phyloP scores from a whole-genome alignment of 2,888 invertebrate species.

The Eupeodes luniger region DNA sequence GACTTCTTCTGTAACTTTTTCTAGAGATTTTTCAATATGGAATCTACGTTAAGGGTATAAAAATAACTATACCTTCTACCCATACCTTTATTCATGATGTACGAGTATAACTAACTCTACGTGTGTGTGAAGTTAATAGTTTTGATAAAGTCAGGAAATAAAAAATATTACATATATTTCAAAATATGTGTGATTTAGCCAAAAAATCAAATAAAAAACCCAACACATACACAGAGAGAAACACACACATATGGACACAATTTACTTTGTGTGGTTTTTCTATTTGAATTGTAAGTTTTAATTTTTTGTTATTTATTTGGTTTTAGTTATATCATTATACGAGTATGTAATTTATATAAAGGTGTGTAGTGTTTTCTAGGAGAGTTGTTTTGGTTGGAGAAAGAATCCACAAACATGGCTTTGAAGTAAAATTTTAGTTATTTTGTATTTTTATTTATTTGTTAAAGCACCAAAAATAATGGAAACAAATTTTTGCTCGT shows the following conservation, averaged over 20 bases:
- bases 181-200: neutral
- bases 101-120: neutral
- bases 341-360: neutral
- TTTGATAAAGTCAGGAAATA: slow-evolving; percentile 58
- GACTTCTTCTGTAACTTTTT: slow-evolving; percentile 46
- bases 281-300: slow-evolving; percentile 26
- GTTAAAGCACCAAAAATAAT: neutral
- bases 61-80: too few relatives aligned
- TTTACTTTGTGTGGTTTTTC: slow-evolving; percentile 22
- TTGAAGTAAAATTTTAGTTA: neutral
- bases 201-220: neutral
- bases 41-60: neutral
- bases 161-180: slow-evolving; percentile 15
- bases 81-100: neutral
- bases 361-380: neutral
- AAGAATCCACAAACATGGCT: neutral
- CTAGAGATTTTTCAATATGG: neutral
- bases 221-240: neutral
- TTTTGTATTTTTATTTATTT: neutral
- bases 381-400: neutral
- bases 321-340: too few relatives aligned
- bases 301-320: neutral
- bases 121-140: slow-evolving; percentile 54
- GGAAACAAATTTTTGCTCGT: neutral
- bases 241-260: neutral